Base-by-base conservation (phyloP, 2,113 vertebrate genomes). In the Garra rufa region DNA sequence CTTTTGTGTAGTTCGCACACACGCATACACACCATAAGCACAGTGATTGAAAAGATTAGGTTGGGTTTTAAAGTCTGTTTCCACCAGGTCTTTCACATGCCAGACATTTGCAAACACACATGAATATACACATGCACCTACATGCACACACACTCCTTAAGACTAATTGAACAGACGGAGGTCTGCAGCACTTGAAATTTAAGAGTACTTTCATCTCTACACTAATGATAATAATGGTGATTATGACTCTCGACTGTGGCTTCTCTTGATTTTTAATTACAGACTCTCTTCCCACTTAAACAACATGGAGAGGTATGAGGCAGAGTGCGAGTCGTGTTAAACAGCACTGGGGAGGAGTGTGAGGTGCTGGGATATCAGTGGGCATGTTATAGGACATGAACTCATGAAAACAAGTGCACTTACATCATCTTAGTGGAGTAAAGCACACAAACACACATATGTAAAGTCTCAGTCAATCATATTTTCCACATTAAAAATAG, bases 141-240 rank as follows among this genome's bases (percentile, higher is more conserved):
- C 77, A 65, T 71, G 76, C 21, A 34, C 77, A 67, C 21, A 50
- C 34, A 38, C 74, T 46, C 41, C 55, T 79, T 71, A 50, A 84
- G 46, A 79, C 63, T 82, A 88, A 89, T 85, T 87, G 86, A 86
- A 67, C 85, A 63, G 73, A 85, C 85, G 83, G 89, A 87, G 76
- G 83, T 79, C 59, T 87, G 75, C 73, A 67, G 80, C 88, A 90
- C 91, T 91, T 65, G 71, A 89, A 85, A 85, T 85, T 85, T 70
- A 82, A 92, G 90, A 90, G 91, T 81, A 67, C 71, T 88, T 55
- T 91, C 81, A 52, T 82, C 46, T 83, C 76, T 82, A 71, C 86
- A 83, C 86, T 89, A 84, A 85, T 89, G 89, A 92, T 92, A 89
- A 93, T 92, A 87, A 91, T 87, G 69, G 70, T 90, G 89, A 94